Evolutionary conservation across 2,888 invertebrate genomes (phyloP), one percentile per base, ranked within the genome.

Genomic region (Corythucha ciliata): DNA sequence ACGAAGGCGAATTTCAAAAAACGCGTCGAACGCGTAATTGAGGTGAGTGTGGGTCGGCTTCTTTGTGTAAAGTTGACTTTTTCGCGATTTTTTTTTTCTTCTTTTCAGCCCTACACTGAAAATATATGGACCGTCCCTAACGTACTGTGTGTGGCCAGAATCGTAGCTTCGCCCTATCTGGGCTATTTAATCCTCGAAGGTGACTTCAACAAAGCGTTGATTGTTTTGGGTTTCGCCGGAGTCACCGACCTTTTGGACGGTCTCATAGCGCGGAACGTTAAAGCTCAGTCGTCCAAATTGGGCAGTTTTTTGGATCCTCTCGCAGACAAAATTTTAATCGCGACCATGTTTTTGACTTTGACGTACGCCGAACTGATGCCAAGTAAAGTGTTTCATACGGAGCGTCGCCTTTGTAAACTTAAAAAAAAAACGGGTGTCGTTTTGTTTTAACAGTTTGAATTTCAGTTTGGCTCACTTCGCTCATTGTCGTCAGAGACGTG

Each of bases 291-390:
- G 21, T 89, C 94, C 24, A 87, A 88, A 66, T 77, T 92, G 65
- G 97, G 97, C 0, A 92, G 92, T 53, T 92, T 94, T 64, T 69
- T 98, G 14, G 97, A 98, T 70, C 97, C 97, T 0, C 78, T 94
- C 73, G 97, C 97, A 2, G 97, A 98, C 68, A 98, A 98, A 73
- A 74, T 96, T 29, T 74, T 98, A 2, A 81, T 97, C 59, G 89
- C 86, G 10, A 86, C 88, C 1, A 70, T 97, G 49, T 92, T 92
- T 63, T 70, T 94, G 45, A 79, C 91, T 0, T 73, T 97, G 55
- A 88, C 93, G 16, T 86, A 83, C 69, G 83, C 84, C 53, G 79
- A 80, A 57, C 71, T 94, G 48, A 84, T 97, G 65, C 96, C 97
- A 63, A 62, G 76, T 75, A 62, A 61, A 48, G 27, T 26, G n/a